Base-by-base conservation (phyloP, 2,888 invertebrate species). In the Lochmaea crataegi region DNA sequence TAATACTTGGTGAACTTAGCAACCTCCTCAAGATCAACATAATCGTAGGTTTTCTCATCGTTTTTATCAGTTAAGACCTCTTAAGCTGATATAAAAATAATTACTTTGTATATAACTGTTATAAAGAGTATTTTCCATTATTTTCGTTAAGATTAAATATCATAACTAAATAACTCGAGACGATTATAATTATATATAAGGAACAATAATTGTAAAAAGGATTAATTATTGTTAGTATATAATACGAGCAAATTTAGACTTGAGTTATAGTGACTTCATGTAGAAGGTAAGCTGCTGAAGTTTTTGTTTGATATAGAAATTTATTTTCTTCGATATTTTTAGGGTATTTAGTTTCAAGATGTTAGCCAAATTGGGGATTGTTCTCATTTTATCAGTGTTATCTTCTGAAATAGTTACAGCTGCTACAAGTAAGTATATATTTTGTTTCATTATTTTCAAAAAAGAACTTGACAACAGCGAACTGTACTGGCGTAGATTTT, bases 351-450 rank as follows among this genome's bases (percentile, higher is more conserved):
- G 10, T 53, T 53, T 53, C 53, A 16, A 18, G 11, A 53, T 53
- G 53, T 53, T 53, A 6, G 6, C 11, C 18, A 53, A 53, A 53
- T 6, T 53, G 10, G 53, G 53, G 9, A 3, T 53, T 18, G 7
- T 18, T 16, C 18, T 53, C 10, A 53, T 53, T 53, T 53, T 53
- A 18, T 16, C 18, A 3, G 53, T 18, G 18, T 18, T 67, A 2
- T 45, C 51, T n/a, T 60, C 61, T 69, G 69, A 72, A 72, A 76
- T 71, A 71, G 69, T 72, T 51, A 71, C 75, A 73, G 73, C 76
- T 66, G 65, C 73, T 26, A 73, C 73, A 42, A 65, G 76, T 76
- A 73, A 73, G 70, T 64, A 48, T 26, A 48, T 26, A 32, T 64
- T 22, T 18, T 41, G 14, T 12, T 22, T 64, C 14, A 16, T 48